Evolutionary conservation across 2,113 vertebrate genomes (phyloP), one percentile per base, ranked within the genome.

Genomic region (Thermophis baileyi): DNA sequence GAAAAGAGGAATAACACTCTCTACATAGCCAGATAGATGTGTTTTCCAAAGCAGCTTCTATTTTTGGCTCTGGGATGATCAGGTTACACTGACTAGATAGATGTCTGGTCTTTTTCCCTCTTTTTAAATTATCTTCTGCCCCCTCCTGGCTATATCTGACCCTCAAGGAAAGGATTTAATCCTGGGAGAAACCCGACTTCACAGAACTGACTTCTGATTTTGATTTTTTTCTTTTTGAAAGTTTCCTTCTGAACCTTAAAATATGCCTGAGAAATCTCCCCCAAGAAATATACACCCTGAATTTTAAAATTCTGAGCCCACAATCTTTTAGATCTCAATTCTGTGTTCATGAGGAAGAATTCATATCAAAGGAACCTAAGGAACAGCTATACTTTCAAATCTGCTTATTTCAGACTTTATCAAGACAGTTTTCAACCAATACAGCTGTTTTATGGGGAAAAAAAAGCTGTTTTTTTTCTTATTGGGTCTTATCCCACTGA

Each of bases 31-130:
- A 22, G 35, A n/a, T 46, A n/a, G 81, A 50, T 25, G 30, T 74
- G 50, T 44, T 92, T 89, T 92, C 50, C 51, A 49, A 92, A 81
- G 47, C 14, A 14, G 25, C 47, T 85, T 90, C 74, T 89, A 89
- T 93, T 0, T 22, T 12, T 91, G 49, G 87, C 3, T 0, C n/a
- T 0, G 51, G 55, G 22, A 0, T 0, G 16, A 2, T 91, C 63
- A 46, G 53, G 49, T 93, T 91, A 54, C 57, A 54, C 1, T 4
- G 49, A 20, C 6, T 49, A 54, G 16, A 9, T 7, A 25, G 57
- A 16, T 2, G 30, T 44, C 50, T 40, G 50, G 22, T 85, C 22
- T 44, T 8, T 30, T 44, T 9, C 27, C 49, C 5, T 50, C 86
- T 50, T 90, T 54, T 54, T 25, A 12, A 90, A 30, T 57, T 90